These are phyloP conservation scores for Pterocles burchelli DNA, from an alignment of 2,113 vertebrate species.

Conservation along the genomic window DNA sequence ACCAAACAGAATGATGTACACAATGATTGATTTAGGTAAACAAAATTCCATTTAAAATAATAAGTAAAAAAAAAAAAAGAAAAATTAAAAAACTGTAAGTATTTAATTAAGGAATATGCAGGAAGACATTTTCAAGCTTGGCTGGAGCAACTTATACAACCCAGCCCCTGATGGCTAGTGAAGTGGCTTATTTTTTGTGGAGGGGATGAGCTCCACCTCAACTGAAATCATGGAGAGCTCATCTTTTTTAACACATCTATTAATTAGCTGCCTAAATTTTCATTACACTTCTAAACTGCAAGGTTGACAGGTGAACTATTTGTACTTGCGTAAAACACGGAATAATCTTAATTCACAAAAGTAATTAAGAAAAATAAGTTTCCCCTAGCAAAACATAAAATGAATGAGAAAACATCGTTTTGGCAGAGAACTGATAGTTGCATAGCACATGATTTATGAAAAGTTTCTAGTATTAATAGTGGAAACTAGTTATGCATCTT, in stretches of 20 bases:
- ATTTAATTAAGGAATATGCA: neutral
- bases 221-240: neutral
- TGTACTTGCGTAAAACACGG: neutral
- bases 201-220: neutral
- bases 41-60: neutral
- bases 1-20: neutral
- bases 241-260: neutral
- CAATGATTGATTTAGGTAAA: neutral
- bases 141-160: neutral
- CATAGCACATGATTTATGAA: neutral
- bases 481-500: neutral
- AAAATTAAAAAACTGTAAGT: fast-evolving
- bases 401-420: neutral
- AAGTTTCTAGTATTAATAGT: neutral
- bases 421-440: neutral
- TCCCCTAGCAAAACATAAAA: neutral
- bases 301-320: neutral
- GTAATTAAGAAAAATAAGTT: neutral
- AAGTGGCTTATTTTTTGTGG: neutral
- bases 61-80: neutral
- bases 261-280: neutral
- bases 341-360: neutral
- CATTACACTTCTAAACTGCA: neutral
- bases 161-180: too few species aligned
- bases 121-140: neutral